These are phyloP conservation scores for Archips crataeganus DNA, from an alignment of 2,888 invertebrate species.

Conservation along the genomic window DNA sequence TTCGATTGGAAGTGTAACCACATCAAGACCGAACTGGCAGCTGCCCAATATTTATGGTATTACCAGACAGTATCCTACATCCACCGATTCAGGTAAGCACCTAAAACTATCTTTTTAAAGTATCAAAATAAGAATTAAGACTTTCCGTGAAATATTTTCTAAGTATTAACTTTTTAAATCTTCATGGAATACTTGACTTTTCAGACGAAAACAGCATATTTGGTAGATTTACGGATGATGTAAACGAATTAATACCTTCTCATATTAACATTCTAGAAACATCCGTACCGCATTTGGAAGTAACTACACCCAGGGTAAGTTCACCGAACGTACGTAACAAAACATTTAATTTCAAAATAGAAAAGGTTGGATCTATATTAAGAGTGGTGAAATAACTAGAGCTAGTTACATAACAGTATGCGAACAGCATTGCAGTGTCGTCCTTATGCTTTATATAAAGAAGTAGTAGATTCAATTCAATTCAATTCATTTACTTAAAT, in stretches of 20 bases:
- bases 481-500: no score
- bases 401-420: background rate
- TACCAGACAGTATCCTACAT: slow-evolving; percentile 55
- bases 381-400: background rate
- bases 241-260: slow-evolving; percentile 56
- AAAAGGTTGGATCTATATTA: background rate
- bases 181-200: slow-evolving; percentile 31
- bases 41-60: slow-evolving; percentile 54
- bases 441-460: background rate
- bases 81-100: slow-evolving; percentile 68
- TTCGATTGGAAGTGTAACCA: slow-evolving; percentile 58
- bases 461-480: background rate
- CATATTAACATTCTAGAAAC: slow-evolving; percentile 50
- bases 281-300: slow-evolving; percentile 52
- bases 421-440: background rate
- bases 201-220: slow-evolving; percentile 82
- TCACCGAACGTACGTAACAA: background rate
- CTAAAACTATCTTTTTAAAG: no score
- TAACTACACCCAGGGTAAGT: slow-evolving; percentile 62
- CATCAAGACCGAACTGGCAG: slow-evolving; percentile 62
- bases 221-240: slow-evolving; percentile 68
- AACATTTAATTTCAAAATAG: background rate
- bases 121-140: no score
- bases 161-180: background rate
- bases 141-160: background rate